Evolutionary conservation across 35 echinoderm and acorn worm species (phyloP).

Genomic region (Patiria miniata): DNA sequence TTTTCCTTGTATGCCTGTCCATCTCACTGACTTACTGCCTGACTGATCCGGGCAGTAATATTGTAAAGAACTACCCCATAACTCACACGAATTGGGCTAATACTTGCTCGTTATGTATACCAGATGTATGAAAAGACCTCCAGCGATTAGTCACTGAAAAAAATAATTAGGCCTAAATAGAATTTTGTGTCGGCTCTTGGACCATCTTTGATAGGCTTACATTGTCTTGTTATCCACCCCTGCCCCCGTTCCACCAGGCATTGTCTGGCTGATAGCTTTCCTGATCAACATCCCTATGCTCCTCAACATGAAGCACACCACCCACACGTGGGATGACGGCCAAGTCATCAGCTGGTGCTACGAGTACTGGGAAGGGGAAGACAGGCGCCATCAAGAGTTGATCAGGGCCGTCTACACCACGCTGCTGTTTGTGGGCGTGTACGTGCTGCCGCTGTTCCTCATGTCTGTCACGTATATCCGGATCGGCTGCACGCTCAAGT

Average conservation of each 20-base stretch:
- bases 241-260: neutral
- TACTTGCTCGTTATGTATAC: too few species aligned
- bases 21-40: too few species aligned
- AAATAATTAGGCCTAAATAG: too few species aligned
- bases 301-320: constrained; percentile 11
- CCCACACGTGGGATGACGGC: constrained; percentile 58
- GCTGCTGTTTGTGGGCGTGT: constrained; percentile 55
- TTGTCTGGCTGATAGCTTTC: constrained; percentile 68
- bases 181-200: too few species aligned
- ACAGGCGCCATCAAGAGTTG: neutral
- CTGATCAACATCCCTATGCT: constrained; percentile 69
- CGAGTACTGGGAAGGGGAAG: constrained; percentile 62
- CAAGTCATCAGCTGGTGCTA: constrained; percentile 31
- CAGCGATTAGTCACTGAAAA: too few species aligned
- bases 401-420: constrained; percentile 57
- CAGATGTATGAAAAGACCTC: too few species aligned
- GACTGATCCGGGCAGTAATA: too few species aligned
- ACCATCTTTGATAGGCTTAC: too few species aligned
- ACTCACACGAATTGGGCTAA: too few species aligned
- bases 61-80: too few species aligned
- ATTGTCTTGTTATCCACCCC: too few species aligned
- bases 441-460: constrained; percentile 70
- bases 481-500: constrained; percentile 72
- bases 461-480: constrained; percentile 80
- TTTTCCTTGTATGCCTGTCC: too few species aligned